Base-by-base conservation (phyloP, 1,140 invertebrate genomes). In the Marisa cornuarietis region DNA sequence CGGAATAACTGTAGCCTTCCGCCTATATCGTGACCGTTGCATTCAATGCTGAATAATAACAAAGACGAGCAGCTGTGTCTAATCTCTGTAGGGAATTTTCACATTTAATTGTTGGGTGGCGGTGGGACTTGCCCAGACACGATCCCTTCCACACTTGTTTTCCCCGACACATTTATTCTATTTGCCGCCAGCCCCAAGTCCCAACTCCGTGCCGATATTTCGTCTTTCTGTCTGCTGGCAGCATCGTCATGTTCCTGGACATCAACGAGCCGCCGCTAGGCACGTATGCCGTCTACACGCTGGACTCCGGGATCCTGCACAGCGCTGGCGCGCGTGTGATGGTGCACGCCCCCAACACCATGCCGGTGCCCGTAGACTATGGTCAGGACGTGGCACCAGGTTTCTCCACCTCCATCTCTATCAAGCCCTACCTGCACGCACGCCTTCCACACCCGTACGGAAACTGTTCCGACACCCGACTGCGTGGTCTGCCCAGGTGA, bases 351-450 rank as follows among this genome's bases (percentile, higher is more conserved):
- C 89, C 91, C 42, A 83, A 88, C 79, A 85, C 87, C 6, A 86
- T 91, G 82, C 91, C 91, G 9, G 90, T 91, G 75, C 91, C 92
- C 0, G 87, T 84, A 83, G 86, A 90, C 74, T 86, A 87, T 76
- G 88, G 88, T 9, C 87, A 89, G 84, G 88, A 90, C 77, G 85
- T 90, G 62, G 86, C 88, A 4, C 88, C 88, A 4, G 88, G 88
- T 58, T 90, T 87, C 79, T 89, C 88, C 0, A 86, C 88, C 26
- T 90, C 88, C 61, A 85, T 89, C 14, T 85, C 87, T 26, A 68
- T 90, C 66, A 89, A 89, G 81, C 85, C 88, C 5, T 78, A 87
- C 0, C 74, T 88, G 54, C 84, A 89, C 77, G 79, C 86, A 8
- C 79, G 87, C 31, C 79, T 86, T 52, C 82, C 87, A 26, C 61